Percentiles rank a stretch among this genome's conserved stretches.
Conservation (phyloP, 2,113 vertebrate species). For the Caretta caretta region DNA sequence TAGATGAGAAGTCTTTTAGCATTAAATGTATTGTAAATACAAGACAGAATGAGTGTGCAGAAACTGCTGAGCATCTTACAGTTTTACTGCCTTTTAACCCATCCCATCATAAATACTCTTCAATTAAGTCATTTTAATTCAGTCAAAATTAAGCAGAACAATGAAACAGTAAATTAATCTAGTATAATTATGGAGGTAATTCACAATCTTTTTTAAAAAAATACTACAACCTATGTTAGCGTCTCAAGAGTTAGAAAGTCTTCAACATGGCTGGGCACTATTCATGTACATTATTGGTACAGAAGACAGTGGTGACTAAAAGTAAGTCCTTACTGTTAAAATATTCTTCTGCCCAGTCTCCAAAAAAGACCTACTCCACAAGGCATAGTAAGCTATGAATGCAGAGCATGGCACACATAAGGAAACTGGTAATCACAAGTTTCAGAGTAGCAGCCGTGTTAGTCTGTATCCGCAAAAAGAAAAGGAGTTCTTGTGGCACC, state of each 20-base stretch:
- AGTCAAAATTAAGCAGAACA: neutral
- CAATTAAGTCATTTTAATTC: neutral
- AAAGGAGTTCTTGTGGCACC: no score
- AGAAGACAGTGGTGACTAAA: neutral
- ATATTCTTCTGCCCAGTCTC: neutral
- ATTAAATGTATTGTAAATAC: constrained; percentile 64
- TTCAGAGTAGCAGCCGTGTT: no score
- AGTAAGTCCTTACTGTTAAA: neutral
- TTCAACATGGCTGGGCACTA: neutral
- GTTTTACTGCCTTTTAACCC: neutral
- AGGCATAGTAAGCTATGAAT: neutral
- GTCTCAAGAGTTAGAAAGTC: neutral
- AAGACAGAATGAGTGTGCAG: constrained; percentile 29
- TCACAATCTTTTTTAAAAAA: neutral
- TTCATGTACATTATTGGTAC: neutral
- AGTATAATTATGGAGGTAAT: neutral
- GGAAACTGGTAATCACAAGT: neutral
- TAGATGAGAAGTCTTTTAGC: constrained; percentile 58
- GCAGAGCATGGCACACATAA: accelerated
- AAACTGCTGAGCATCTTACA: neutral
- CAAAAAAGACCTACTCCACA: neutral
- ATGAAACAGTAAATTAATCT: neutral
- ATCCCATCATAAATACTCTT: neutral
- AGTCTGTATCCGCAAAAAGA: no score
- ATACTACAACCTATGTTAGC: accelerated